phyloP scores from a whole-genome alignment of 2,888 invertebrate species.

The Campoplex nolae region DNA sequence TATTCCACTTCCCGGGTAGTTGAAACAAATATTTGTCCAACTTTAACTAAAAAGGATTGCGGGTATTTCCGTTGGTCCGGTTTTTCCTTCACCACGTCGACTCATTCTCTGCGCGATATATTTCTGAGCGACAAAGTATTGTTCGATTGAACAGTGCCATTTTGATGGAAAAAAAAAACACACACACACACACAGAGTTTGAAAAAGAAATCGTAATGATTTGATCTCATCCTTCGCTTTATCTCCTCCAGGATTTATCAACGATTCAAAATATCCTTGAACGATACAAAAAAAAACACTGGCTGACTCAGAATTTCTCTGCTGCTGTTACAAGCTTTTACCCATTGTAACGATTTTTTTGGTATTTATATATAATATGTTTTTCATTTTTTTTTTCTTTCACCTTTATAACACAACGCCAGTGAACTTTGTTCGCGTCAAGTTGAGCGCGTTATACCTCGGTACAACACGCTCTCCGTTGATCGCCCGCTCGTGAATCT shows the following conservation, averaged over 20 bases:
- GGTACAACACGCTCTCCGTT: slow-evolving; percentile 22
- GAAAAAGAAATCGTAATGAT: not conserved
- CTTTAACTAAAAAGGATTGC: slow-evolving; percentile 42
- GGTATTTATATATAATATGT: not conserved
- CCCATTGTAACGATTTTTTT: slow-evolving; percentile 3
- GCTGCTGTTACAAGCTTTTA: slow-evolving; percentile 4
- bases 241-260: not conserved
- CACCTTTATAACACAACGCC: not conserved
- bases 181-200: not conserved
- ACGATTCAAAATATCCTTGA: not conserved
- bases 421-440: slow-evolving; percentile 60
- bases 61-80: slow-evolving; percentile 1
- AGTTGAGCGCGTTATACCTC: slow-evolving; percentile 51
- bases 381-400: slow-evolving; percentile 5
- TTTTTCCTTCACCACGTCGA: slow-evolving; percentile 6
- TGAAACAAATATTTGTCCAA: slow-evolving; percentile 57
- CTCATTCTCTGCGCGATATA: not conserved
- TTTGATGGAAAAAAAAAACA: not conserved
- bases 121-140: not conserved
- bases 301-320: not conserved
- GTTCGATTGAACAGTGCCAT: not conserved
- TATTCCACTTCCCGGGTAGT: slow-evolving; percentile 1
- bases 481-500: slow-evolving; percentile 39
- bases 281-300: not conserved
- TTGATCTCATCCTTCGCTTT: not conserved